Conservation (phyloP, 2,797 vertebrate genomes). For the Oreonectes daqikongensis region DNA sequence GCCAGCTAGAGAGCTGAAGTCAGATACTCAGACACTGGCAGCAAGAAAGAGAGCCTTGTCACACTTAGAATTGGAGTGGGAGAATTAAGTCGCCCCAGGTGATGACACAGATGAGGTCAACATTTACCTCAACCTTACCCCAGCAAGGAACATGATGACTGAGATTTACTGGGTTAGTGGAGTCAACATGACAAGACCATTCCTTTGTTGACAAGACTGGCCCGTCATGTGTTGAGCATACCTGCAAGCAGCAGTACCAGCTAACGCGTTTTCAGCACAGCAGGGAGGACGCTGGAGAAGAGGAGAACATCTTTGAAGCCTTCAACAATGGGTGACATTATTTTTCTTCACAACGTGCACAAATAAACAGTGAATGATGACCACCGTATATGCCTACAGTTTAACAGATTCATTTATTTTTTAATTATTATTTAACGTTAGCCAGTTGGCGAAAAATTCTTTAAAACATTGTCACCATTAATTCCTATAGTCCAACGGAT, state of each 20-base stretch:
- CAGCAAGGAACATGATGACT: not conserved
- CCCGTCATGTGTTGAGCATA: not conserved
- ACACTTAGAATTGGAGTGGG: too few relatives aligned
- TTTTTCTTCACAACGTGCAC: not conserved
- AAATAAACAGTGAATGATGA: not conserved
- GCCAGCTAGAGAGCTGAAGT: not conserved
- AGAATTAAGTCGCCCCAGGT: too few relatives aligned
- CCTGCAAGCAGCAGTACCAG: constrained; percentile 4
- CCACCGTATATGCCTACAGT: not conserved
- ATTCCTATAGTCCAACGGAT: too few relatives aligned
- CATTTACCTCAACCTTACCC: too few relatives aligned
- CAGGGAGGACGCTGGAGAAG: constrained; percentile 5
- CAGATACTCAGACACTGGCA: not conserved
- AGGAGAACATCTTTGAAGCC: not conserved
- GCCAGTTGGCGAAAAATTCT: too few relatives aligned
- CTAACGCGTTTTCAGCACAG: not conserved
- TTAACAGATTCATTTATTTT: not conserved
- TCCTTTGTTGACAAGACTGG: not conserved
- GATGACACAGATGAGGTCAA: too few relatives aligned
- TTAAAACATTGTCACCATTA: too few relatives aligned
- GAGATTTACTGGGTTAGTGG: not conserved
- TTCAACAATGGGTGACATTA: not conserved
- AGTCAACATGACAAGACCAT: not conserved
- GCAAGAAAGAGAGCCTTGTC: not conserved
- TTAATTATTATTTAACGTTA: too few relatives aligned